Evolutionary conservation across 1,140 invertebrate species (phyloP), one percentile per base, ranked within the genome.

Genomic region (Luehdorfia chinensis): DNA sequence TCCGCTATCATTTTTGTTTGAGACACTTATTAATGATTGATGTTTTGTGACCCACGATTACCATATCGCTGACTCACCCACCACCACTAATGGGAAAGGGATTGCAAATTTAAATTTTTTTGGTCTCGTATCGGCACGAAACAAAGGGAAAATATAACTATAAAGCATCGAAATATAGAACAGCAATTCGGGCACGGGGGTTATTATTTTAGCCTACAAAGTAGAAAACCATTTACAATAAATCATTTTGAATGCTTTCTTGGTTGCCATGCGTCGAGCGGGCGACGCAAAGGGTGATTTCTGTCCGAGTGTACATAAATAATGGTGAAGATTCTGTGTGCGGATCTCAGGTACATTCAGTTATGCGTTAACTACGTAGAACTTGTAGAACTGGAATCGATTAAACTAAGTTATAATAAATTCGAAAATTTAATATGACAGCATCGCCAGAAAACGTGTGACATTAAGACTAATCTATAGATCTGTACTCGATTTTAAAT

Each of bases 161-260:
- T 80, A 78, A 84, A 85, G 78, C 71, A 66, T 81, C 59, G 66
- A 84, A n/a, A 80, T 81, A 80, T 84, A 84, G 79, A 85, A 77
- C 75, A 68, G 72, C 70, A 70, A 75, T 79, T 72, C 63, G 64
- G 62, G 52, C 68, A 66, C 71, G 59, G 64, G 51, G 60, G 72
- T 81, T 84, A 83, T 85, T 85, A 85, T 85, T 85, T 85, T 85
- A 85, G 75, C 81, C 81, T 81, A 85, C 81, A 85, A 85, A 79
- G 81, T 85, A 83, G 81, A 85, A 84, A 85, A 81, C 81, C 78
- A 85, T 85, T 85, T 85, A 85, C 78, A 81, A 85, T 85, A 85
- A 85, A 85, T 85, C 81, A 85, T 83, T 83, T 83, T 79, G 78
- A 83, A 80, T 76, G 78, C 75, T 74, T 80, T 81, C 78, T 83